phyloP scores from a whole-genome alignment of 1,140 invertebrate genomes.

The Oppia nitens region DNA sequence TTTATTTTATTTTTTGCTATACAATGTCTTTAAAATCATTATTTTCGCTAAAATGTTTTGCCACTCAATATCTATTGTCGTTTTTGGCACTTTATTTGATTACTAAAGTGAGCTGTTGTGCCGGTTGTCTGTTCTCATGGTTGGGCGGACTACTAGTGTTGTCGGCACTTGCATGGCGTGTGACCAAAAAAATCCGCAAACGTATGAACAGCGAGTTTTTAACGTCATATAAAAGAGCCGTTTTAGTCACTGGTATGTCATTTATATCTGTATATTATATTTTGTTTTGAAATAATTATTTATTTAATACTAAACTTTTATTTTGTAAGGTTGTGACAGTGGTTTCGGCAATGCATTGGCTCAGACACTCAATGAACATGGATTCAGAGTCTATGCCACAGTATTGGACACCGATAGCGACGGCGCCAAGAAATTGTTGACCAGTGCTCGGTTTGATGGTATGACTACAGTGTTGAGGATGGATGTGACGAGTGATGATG shows the following conservation, averaged over 20 bases:
- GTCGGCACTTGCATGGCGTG: neutral
- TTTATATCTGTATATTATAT: too few species aligned
- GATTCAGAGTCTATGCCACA: constrained; percentile 39
- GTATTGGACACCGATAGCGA: constrained; percentile 39
- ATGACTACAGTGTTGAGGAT: constrained; percentile 34
- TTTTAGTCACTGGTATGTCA: constrained; percentile 13
- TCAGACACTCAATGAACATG: constrained; percentile 26
- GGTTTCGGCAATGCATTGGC: constrained; percentile 19
- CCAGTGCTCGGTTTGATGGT: constrained; percentile 22
- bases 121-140: neutral
- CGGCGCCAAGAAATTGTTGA: constrained; percentile 26
- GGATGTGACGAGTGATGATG: constrained; percentile 45
- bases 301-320: too few species aligned
- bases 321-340: constrained; percentile 19
- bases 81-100: neutral
- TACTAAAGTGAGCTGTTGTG: neutral
- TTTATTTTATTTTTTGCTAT: too few species aligned
- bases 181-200: neutral
- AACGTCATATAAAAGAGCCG: neutral
- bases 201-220: neutral
- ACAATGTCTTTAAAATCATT: too few species aligned
- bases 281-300: too few species aligned
- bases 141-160: neutral
- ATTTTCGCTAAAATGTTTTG: too few species aligned
- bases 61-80: neutral